Base-by-base conservation (phyloP, 2,797 vertebrate species). In the Muraenolepis orangiensis region DNA sequence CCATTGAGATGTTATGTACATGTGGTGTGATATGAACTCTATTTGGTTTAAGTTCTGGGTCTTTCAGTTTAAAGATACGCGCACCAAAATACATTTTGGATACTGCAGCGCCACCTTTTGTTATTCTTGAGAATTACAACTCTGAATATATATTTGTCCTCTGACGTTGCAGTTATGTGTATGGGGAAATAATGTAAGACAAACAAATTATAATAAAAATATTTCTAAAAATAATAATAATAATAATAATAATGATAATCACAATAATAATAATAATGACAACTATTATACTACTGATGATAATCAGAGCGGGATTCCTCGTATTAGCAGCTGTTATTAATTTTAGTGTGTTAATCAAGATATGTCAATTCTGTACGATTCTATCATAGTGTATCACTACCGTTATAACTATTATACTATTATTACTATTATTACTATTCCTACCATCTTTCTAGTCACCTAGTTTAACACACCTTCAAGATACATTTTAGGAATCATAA, bases 31-130 rank as follows among this genome's bases (percentile, higher is more conserved):
- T n/a, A n/a, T n/a, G n/a, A n/a, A n/a, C 38, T 40, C 38, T 40
- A 12, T 6, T 6, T 40, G 6, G 38, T 40, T 7, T 40, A 40
- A 40, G 38, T 40, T 40, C 4, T 40, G 38, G 38, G 5, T 40
- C 38, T 7, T 40, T 40, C 6, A 7, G 38, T 40, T 40, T 40
- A 40, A 40, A 40, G 11, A 12, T 6, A 6, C 5, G 12, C 6
- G 38, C 12, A 7, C 38, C 38, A 40, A 12, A 40, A 40, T 6
- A 0, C 29, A 12, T 76, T 14, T 36, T 46, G 26, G 66, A 72
- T 73, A 34, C 23, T 28, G 69, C 0, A 74, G 64, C 72, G 68
- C 83, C 90, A 89, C 76, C 90, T 86, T 71, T 78, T 87, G 91
- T 87, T 74, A 1, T 1, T 8, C 5, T 57, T 7, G 51, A 20